These are phyloP conservation scores for Gallinago paraguaiae DNA, from an alignment of 2,113 vertebrate species.

Conservation along the genomic window DNA sequence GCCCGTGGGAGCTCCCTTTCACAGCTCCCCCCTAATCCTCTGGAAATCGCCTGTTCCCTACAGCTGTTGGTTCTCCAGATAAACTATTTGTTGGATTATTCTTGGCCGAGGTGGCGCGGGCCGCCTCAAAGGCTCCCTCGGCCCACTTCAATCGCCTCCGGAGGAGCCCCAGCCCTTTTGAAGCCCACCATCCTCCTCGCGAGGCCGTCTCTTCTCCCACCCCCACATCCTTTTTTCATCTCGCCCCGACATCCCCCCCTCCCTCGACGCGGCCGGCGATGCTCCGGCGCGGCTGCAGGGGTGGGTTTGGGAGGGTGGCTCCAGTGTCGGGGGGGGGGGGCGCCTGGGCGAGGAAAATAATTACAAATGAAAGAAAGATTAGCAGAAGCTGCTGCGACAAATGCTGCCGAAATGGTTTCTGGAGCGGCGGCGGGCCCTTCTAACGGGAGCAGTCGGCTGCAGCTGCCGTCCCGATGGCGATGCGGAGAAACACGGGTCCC, in stretches of 20 bases:
- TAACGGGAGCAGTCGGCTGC: slow-evolving; percentile 54
- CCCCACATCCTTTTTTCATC: slow-evolving; percentile 10
- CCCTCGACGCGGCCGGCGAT: not conserved
- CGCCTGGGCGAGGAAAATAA: slow-evolving; percentile 68
- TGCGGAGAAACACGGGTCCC: not conserved
- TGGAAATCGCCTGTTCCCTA: slow-evolving; percentile 78
- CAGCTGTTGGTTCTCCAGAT: slow-evolving; percentile 81
- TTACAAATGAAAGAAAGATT: slow-evolving; percentile 79
- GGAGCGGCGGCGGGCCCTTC: slow-evolving; percentile 53
- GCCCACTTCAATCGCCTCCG: slow-evolving; percentile 67
- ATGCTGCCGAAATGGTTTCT: slow-evolving; percentile 69
- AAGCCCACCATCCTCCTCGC: not conserved
- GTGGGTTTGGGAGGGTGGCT: not conserved
- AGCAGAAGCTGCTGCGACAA: slow-evolving; percentile 66
- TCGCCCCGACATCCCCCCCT: not conserved
- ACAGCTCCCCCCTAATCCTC: slow-evolving; percentile 76
- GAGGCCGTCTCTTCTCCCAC: not conserved
- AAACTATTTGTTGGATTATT: slow-evolving; percentile 82
- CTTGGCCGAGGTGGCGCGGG: slow-evolving; percentile 69
- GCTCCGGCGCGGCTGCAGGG: not conserved
- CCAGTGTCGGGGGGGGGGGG: not conserved
- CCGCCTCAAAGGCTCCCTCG: slow-evolving; percentile 75
- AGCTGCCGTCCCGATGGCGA: slow-evolving; percentile 73
- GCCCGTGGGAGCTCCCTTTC: slow-evolving; percentile 78
- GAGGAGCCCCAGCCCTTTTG: slow-evolving; percentile 54